Evolutionary conservation across 1,140 invertebrate species (phyloP), one percentile per base, ranked within the genome.

Genomic region (Macrobrachium rosenbergii): DNA sequence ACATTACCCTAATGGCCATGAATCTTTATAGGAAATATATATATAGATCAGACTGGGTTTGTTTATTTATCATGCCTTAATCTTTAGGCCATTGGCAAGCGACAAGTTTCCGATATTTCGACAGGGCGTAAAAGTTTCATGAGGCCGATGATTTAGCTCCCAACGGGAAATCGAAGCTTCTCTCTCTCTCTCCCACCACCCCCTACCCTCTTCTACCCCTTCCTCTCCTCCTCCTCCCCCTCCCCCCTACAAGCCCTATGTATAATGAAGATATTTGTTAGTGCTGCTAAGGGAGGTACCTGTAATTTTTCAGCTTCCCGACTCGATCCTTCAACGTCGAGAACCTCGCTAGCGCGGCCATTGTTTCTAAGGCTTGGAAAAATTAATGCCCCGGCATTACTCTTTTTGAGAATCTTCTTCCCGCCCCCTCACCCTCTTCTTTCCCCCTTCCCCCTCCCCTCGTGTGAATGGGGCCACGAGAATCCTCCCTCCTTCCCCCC

Each of bases 181-280:
- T 69, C n/a, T 21, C n/a, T n/a, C n/a, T n/a, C n/a, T n/a, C n/a
- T 17, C 28, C 11, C 67, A 19, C 14, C 5, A 12, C n/a, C 62
- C 67, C 84, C 78, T 79, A 87, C 75, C n/a, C 28, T 6, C 28
- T 12, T 19, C n/a, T n/a, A 5, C 67, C n/a, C 62, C 67, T 28
- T 21, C 11, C 67, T 19, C 14, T 8, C 67, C n/a, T 80, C 67
- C 84, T 37, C n/a, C 28, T 17, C 28, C 3, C n/a, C 67, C 28
- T 8, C 67, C n/a, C 62, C 67, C 84, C 84, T 79, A 87, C 76
- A 87, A 87, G 78, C 78, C 84, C 84, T 87, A 87, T 87, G 84
- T 87, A 87, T 87, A 87, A 87, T 87, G 84, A 87, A 87, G 84
- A 87, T 87, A 87, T 87, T 87, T 87, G 84, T 87, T 87, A 87